A percentile compares a stretch with the other conserved stretches of the same genome.
Evolutionary conservation across 2,113 vertebrate genomes (phyloP).

Genomic region (Actenoides hombroni): DNA sequence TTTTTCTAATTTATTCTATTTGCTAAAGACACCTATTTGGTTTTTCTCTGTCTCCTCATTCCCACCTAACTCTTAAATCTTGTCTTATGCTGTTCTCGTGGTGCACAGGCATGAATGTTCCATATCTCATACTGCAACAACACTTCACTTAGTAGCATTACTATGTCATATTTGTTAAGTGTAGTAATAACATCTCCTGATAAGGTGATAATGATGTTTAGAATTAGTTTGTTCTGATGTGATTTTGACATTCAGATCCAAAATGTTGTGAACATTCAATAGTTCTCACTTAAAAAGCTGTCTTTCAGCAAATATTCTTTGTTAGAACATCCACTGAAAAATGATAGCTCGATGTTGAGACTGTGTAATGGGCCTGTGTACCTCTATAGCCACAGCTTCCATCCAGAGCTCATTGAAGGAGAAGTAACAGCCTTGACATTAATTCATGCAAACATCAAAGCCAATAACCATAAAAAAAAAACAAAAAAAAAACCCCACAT

Average conservation of each 20-base stretch:
- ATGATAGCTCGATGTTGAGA: neutral
- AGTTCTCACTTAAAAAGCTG: neutral
- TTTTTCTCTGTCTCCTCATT: neutral
- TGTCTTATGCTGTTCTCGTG: neutral
- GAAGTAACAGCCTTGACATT: neutral
- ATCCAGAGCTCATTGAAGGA: neutral
- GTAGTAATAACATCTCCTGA: neutral
- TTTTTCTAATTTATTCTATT: neutral
- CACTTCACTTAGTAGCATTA: neutral
- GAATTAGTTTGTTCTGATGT: neutral
- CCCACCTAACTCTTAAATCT: neutral
- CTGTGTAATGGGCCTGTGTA: neutral
- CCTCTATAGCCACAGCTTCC: neutral
- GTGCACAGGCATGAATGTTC: neutral
- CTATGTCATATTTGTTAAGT: neutral
- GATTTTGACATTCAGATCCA: neutral
- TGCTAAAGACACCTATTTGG: neutral
- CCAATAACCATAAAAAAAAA: neutral
- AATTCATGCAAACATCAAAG: neutral
- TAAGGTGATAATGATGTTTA: neutral
- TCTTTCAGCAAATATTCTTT: neutral
- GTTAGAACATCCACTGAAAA: neutral
- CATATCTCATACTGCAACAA: neutral
- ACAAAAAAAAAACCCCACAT: neutral
- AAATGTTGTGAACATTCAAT: neutral